Conservation (phyloP, 2,113 vertebrate species). For the Martes martes region DNA sequence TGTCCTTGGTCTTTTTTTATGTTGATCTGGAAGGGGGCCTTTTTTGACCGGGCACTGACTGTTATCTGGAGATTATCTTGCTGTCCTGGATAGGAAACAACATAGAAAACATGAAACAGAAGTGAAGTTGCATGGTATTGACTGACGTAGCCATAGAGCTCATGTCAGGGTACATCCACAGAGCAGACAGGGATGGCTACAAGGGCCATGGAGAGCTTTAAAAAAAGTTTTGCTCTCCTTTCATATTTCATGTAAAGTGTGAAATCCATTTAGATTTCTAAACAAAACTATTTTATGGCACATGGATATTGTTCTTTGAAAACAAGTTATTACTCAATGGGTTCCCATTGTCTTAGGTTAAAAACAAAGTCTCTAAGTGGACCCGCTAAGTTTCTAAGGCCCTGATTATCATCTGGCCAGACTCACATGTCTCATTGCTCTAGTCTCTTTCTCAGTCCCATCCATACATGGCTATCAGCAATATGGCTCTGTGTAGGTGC, state of each 20-base stretch:
- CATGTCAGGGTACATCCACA: neutral
- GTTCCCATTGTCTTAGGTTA: neutral
- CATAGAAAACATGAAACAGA: neutral
- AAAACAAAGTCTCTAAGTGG: neutral
- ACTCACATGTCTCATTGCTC: neutral
- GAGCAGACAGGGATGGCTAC: neutral
- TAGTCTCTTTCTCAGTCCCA: neutral
- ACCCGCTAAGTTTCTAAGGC: neutral
- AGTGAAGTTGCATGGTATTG: neutral
- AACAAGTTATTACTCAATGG: neutral
- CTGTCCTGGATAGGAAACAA: neutral
- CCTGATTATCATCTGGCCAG: neutral
- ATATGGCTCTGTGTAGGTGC: rapidly evolving
- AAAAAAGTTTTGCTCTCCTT: neutral
- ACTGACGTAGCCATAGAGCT: neutral
- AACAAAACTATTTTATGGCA: neutral
- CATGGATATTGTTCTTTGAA: neutral
- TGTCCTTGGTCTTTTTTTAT: neutral
- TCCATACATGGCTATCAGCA: neutral
- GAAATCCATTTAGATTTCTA: neutral
- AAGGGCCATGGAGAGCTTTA: neutral
- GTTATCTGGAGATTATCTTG: neutral
- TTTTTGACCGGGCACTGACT: neutral
- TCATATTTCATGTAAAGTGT: neutral
- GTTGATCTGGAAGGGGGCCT: neutral